Conservation (phyloP, 2,888 invertebrate species). For the Coremacera marginata region DNA sequence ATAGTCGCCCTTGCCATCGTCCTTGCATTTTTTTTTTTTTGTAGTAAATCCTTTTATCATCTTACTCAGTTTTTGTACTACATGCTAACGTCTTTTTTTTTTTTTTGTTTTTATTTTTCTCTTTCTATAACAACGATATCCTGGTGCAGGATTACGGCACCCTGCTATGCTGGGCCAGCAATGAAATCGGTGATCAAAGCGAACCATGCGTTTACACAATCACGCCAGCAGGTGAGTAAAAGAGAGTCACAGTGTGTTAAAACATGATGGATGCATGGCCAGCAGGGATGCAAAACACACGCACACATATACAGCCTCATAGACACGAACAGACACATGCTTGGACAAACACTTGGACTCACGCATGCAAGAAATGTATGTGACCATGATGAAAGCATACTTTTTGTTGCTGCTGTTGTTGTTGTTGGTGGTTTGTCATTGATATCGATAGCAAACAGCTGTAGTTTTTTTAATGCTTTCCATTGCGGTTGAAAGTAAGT, state of each 20-base stretch:
- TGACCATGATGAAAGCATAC: neutral
- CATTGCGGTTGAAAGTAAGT: conserved; percentile 7
- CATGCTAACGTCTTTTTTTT: conserved; percentile 21
- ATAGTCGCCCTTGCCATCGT: neutral
- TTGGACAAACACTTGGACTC: neutral
- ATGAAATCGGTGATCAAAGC: conserved; percentile 79
- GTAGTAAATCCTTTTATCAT: conserved; percentile 3
- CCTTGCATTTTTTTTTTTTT: conserved; percentile 6
- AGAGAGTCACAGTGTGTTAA: neutral
- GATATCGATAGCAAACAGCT: neutral
- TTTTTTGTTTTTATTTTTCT: conserved; percentile 37
- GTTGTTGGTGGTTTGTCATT: conserved; percentile 7
- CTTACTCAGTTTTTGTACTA: conserved; percentile 14
- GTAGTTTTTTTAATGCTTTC: neutral
- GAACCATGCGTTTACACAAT: conserved; percentile 82
- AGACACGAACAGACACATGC: neutral
- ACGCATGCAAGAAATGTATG: neutral
- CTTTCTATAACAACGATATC: neutral
- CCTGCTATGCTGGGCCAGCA: conserved; percentile 80
- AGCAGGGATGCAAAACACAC: neutral
- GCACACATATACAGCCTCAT: neutral
- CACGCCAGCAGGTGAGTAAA: conserved; percentile 77
- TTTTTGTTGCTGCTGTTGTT: neutral
- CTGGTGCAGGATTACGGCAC: conserved; percentile 76
- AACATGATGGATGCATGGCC: conserved; percentile 11